Evolutionary conservation across 2,888 invertebrate genomes (phyloP).

Genomic region (Macrophya annulata): DNA sequence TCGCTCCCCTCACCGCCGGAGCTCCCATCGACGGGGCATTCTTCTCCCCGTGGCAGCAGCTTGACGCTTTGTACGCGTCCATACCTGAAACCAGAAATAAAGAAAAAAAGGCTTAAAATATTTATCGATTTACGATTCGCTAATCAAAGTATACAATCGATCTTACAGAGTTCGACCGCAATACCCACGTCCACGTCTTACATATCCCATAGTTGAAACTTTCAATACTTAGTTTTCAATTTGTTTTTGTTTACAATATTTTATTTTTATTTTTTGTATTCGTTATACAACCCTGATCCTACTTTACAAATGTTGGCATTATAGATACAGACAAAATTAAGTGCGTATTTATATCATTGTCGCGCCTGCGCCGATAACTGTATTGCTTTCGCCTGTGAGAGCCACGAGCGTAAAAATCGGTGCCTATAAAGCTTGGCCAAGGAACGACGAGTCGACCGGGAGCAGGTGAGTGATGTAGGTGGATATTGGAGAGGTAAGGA

Average conservation of each 20-base stretch:
- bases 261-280: neutral
- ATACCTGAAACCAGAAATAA: conserved; percentile 86
- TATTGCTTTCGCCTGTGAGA: conserved; percentile 42
- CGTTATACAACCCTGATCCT: neutral
- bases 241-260: neutral
- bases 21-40: conserved; percentile 78
- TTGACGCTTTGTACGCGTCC: conserved; percentile 99
- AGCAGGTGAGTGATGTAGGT: conserved; percentile 53
- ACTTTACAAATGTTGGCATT: neutral
- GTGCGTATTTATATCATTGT: neutral
- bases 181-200: neutral
- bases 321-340: neutral
- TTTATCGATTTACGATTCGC: neutral
- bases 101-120: neutral
- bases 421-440: conserved; percentile 17
- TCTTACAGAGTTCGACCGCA: conserved; percentile 33
- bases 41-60: conserved; percentile 87
- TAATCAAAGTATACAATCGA: conserved; percentile 28
- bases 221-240: neutral
- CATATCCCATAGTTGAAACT: conserved; percentile 12
- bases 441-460: conserved; percentile 48
- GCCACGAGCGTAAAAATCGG: conserved; percentile 41
- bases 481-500: conserved; percentile 53
- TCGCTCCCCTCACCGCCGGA: conserved; percentile 81
- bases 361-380: conserved; percentile 36